Evolutionary conservation across 2,797 vertebrate species (phyloP).

Genomic region (Amblyopsis hoosieri): DNA sequence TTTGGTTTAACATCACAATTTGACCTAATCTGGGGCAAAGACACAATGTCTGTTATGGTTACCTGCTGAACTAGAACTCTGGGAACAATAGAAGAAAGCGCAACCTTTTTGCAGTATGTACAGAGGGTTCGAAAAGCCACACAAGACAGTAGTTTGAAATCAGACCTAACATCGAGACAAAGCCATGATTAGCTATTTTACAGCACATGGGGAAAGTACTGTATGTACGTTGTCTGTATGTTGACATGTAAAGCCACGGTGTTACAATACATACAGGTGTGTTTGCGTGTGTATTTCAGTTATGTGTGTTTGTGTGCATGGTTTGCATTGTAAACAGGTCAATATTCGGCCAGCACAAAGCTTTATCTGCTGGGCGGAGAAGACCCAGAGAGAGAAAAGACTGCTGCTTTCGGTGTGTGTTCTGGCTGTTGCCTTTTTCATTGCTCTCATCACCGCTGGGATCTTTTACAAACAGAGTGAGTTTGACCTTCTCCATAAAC

Average conservation of each 20-base stretch:
- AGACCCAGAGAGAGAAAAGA: conserved; percentile 79
- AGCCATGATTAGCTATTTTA: background rate
- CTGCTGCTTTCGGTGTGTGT: conserved; percentile 77
- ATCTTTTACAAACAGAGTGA: conserved; percentile 88
- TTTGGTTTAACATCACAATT: conserved; percentile 10
- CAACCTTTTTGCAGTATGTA: conserved; percentile 31
- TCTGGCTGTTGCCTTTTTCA: conserved; percentile 72
- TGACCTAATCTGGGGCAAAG: conserved; percentile 13
- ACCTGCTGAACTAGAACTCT: conserved; percentile 12
- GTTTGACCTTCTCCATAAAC: conserved; percentile 46
- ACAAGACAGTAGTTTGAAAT: conserved; percentile 35
- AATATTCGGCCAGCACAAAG: conserved; percentile 70
- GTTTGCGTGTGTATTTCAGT: background rate
- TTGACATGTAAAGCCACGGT: background rate
- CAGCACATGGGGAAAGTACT: background rate
- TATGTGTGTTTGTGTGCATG: background rate
- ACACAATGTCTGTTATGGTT: conserved; percentile 19
- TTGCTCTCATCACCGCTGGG: conserved; percentile 79
- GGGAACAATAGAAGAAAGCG: conserved; percentile 44
- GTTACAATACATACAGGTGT: background rate
- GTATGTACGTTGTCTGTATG: background rate
- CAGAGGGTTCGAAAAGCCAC: conserved; percentile 16
- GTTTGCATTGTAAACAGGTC: conserved; percentile 74
- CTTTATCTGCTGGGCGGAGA: conserved; percentile 79
- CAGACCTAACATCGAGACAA: conserved; percentile 36